Evolutionary conservation across 2,797 vertebrate genomes (phyloP), one percentile per base, ranked within the genome.

Genomic region (Otolemur crassicaudatus): DNA sequence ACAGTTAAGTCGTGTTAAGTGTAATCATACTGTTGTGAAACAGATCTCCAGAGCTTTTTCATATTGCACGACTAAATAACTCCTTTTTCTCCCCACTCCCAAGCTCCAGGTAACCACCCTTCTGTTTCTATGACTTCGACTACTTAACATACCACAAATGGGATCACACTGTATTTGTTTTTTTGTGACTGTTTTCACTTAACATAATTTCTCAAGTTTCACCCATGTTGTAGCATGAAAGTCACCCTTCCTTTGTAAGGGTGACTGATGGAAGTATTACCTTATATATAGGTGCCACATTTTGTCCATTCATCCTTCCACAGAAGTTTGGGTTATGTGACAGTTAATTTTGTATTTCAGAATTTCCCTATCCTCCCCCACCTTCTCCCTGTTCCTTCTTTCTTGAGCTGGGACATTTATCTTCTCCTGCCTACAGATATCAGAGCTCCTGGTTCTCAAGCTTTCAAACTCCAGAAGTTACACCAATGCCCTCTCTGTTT

Each of bases 351-450:
- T 76, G 37, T 72, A 23, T 79, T 61, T 60, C 46, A 69, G 1
- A 37, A 53, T 37, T 63, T 34, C 2, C 43, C 56, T 60, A 14
- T 25, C 13, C 3, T 7, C 29, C 14, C 2, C 5, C 16, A 7
- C 25, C 0, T 7, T 12, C 7, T 19, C 5, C 23, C 7, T 25
- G 0, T 7, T 12, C 2, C 27, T 46, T 29, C 7, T 6, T 34
- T 19, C 37, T 43, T 63, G 22, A 65, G 22, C 27, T 58, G 29
- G 61, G 27, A 37, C 46, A n/a, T 69, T 20, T 4, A 9, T n/a
- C 27, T 67, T 92, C 73, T 67, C 31, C 31, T 58, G 88, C 8
- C 37, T 37, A 67, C 22, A 37, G 34, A 43, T 53, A 67, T 67
- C 27, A 77, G 46, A 90, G 31, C 27, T 69, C 58, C 79, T 34